phyloP scores from a whole-genome alignment of 1,140 invertebrate genomes.

The Brachionus paranguensis region DNA sequence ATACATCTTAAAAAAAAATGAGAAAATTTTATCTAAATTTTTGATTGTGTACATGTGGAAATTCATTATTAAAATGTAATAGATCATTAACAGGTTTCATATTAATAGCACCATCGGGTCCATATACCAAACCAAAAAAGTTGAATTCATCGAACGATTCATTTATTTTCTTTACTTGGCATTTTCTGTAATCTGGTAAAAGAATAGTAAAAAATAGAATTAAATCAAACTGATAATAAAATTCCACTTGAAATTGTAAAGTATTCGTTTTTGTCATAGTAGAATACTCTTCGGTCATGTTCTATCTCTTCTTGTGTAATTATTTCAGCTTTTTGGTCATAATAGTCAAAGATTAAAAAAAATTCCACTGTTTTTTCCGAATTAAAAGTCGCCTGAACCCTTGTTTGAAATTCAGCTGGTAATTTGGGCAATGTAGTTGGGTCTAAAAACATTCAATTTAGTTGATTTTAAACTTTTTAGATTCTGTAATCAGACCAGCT shows the following conservation, averaged over 20 bases:
- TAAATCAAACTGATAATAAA: neutral
- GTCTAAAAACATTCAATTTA: neutral
- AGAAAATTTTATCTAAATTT: neutral
- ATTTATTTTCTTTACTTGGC: constrained; percentile 27
- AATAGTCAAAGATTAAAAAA: constrained; percentile 8
- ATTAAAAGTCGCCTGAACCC: constrained; percentile 10
- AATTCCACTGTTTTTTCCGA: neutral
- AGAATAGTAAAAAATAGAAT: neutral
- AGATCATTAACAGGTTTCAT: constrained; percentile 16
- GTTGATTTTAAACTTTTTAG: too few species aligned
- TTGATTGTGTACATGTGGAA: neutral
- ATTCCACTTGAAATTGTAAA: constrained; percentile 8
- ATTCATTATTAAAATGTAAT: constrained; percentile 36
- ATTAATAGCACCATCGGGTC: neutral
- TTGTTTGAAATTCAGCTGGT: constrained; percentile 29
- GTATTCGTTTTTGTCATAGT: constrained; percentile 37
- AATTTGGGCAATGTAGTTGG: neutral
- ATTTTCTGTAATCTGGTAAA: constrained; percentile 6
- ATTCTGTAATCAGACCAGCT: neutral
- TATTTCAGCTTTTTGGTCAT: constrained; percentile 37
- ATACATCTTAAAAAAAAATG: neutral
- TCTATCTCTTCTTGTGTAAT: neutral
- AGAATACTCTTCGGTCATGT: constrained; percentile 8
- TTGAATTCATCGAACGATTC: constrained; percentile 32
- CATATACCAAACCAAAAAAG: constrained; percentile 1